Evolutionary conservation across 2,888 invertebrate genomes (phyloP).

Genomic region (Nomada goodeniana): DNA sequence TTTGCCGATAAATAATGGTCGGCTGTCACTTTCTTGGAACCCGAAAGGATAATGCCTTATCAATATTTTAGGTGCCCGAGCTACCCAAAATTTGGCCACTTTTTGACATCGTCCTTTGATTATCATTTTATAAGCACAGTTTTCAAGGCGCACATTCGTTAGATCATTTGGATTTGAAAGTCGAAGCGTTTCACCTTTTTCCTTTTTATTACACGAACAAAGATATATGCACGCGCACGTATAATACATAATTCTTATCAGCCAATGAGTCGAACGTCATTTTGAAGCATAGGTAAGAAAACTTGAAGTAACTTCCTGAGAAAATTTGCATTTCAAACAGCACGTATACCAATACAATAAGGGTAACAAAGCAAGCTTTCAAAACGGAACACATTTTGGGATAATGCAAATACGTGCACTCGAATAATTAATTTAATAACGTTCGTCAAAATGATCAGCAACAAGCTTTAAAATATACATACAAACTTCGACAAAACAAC

Average conservation of each 20-base stretch:
- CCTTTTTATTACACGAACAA: constrained; percentile 59
- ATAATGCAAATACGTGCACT: background rate
- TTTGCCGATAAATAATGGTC: no score
- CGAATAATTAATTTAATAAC: background rate
- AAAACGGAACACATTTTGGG: constrained; percentile 9
- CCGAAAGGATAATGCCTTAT: no score
- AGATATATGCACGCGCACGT: constrained; percentile 44
- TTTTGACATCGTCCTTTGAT: constrained; percentile 8
- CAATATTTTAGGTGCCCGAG: no score
- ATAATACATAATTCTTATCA: constrained; percentile 48
- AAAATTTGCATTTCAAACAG: constrained; percentile 47
- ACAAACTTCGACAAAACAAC: constrained; percentile 23
- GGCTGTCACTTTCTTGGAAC: no score
- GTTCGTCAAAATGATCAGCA: background rate
- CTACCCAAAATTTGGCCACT: no score
- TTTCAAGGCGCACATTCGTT: constrained; percentile 54
- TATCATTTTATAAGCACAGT: constrained; percentile 47
- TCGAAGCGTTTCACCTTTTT: constrained; percentile 51
- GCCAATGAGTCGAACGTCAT: constrained; percentile 54
- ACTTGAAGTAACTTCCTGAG: constrained; percentile 67
- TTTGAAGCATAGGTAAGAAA: constrained; percentile 59
- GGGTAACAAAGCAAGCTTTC: background rate
- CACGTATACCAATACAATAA: constrained; percentile 29
- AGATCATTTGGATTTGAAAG: constrained; percentile 35
- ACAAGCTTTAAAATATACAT: constrained; percentile 26